Evolutionary conservation across 2,113 vertebrate genomes (phyloP), one percentile per base, ranked within the genome.

Genomic region (Hippolais icterina): DNA sequence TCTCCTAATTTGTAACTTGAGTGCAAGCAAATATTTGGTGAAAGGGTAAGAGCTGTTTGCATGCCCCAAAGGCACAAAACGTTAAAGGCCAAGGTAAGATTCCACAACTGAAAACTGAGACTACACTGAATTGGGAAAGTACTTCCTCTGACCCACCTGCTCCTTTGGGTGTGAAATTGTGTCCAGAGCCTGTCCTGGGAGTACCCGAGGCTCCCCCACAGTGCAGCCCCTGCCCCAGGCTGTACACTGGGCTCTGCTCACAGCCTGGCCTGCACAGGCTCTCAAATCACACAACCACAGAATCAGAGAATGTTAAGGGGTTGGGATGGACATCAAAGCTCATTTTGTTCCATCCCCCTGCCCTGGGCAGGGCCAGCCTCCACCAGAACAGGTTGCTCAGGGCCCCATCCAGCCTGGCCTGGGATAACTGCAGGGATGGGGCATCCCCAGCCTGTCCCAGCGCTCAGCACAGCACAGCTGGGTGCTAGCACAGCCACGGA

Each of bases 1-100:
- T 35, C 75, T 72, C 35, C 68, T 71, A 52, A 92, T 64, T 75
- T 44, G 22, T 41, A 84, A 35, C 35, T 7, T 1, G 17, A 91
- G 52, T 63, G 39, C 86, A 89, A 80, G 71, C 71, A 92, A 94
- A 64, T 71, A 89, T 68, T 93, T 87, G 91, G n/a, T 84, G 56
- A 89, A 89, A 87, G 52, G 24, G 8, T 25, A 60, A 89, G 52
- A 59, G 47, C 52, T 64, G 49, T 87, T 74, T 78, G 56, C 41
- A 61, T 76, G 72, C 69, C 89, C 91, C 22, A 41, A 60, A 70
- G 79, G 91, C 50, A 89, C 29, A 29, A 86, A 86, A 42, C 1
- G 1, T 27, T 24, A 46, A 83, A 74, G 54, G 66, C 59, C 35
- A 29, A 44, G 33, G 54, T 60, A 37, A 24, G 76, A 75, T 56